Evolutionary conservation across 53 echinoderm and acorn worm genomes (phyloP).

Genomic region (Arbacia lixula): DNA sequence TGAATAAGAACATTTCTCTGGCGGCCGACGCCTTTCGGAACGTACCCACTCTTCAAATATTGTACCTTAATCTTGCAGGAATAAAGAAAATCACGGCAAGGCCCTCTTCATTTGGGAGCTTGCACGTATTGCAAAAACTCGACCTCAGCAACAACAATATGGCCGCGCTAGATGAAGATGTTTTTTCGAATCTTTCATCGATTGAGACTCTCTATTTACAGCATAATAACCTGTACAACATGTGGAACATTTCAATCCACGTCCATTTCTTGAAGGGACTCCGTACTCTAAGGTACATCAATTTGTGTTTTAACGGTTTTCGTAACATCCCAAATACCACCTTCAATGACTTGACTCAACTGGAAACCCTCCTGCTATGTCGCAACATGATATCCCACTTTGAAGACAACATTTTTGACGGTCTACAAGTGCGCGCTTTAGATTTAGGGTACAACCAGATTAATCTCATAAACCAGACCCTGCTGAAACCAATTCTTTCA

Average conservation of each 20-base stretch:
- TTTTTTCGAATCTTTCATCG: constrained; percentile 57
- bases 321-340: constrained; percentile 64
- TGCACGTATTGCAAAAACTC: constrained; percentile 57
- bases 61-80: constrained; percentile 70
- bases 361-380: constrained; percentile 65
- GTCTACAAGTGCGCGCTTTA: constrained; percentile 60
- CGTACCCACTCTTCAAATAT: constrained; percentile 59
- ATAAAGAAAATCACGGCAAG: constrained; percentile 54
- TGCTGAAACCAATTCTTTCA: constrained; percentile 62
- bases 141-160: constrained; percentile 96
- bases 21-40: constrained; percentile 57
- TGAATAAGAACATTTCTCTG: constrained; percentile 66
- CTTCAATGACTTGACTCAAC: constrained; percentile 48
- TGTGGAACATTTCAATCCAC: constrained; percentile 67
- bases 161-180: constrained; percentile 54
- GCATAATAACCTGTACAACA: constrained; percentile 79
- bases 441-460: constrained; percentile 77
- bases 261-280: constrained; percentile 66
- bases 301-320: constrained; percentile 89
- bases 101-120: constrained; percentile 74
- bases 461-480: constrained; percentile 76
- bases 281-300: constrained; percentile 53
- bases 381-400: constrained; percentile 70
- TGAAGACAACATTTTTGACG: constrained; percentile 57
- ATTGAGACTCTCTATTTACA: constrained; percentile 84